Evolutionary conservation across 1,140 invertebrate genomes (phyloP).

Genomic region (Platyura marginata): DNA sequence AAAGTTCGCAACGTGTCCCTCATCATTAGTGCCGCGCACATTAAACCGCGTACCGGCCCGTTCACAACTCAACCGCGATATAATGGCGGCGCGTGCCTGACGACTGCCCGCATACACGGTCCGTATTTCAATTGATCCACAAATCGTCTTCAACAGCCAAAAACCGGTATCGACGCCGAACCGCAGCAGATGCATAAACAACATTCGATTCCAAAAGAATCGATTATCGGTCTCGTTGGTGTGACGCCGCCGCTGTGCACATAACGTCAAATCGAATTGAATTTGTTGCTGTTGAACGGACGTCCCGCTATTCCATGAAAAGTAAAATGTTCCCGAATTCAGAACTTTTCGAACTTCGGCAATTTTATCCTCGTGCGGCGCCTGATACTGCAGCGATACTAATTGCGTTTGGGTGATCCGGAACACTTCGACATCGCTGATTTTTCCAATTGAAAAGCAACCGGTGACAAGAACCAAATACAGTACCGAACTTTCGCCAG

Average conservation of each 20-base stretch:
- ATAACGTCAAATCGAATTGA: constrained; percentile 74
- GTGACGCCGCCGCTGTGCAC: constrained; percentile 69
- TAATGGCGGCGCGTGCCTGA: constrained; percentile 81
- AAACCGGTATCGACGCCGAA: constrained; percentile 72
- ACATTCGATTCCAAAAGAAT: constrained; percentile 93
- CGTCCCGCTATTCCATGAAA: constrained; percentile 46
- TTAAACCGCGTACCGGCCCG: constrained; percentile 92
- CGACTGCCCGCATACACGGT: constrained; percentile 88
- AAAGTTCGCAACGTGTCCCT: constrained; percentile 98
- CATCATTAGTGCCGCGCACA: constrained; percentile 95
- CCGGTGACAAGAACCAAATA: constrained; percentile 88
- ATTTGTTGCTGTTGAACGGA: constrained; percentile 26
- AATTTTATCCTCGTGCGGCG: constrained; percentile 58
- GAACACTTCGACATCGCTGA: constrained; percentile 84
- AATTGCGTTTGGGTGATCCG: constrained; percentile 82
- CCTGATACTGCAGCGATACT: constrained; percentile 58
- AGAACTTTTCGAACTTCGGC: constrained; percentile 70
- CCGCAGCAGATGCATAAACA: constrained; percentile 79
- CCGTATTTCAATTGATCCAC: constrained; percentile 87
- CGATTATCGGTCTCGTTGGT: constrained; percentile 73
- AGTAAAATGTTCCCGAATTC: constrained; percentile 94
- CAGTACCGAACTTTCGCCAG: constrained; percentile 61
- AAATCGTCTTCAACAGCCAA: constrained; percentile 88
- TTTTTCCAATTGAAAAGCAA: constrained; percentile 87
- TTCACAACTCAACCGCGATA: constrained; percentile 93